Percentiles rank a stretch among this genome's conserved stretches.
phyloP scores from a whole-genome alignment of 2,797 vertebrate genomes.

The Cichlasoma orientale region DNA sequence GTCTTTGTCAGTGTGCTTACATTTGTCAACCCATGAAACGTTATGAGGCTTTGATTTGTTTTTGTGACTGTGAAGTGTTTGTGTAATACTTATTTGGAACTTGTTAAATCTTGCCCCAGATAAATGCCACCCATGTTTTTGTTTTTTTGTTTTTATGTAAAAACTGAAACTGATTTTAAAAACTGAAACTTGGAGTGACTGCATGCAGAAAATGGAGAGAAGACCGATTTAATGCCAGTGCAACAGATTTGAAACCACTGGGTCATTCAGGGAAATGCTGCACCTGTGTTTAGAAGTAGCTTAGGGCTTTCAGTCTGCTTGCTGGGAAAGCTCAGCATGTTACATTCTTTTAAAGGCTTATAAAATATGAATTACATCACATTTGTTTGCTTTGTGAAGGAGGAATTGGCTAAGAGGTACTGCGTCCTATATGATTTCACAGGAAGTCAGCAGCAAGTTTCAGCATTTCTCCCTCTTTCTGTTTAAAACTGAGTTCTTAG shows the following conservation, averaged over 20 bases:
- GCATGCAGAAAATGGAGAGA: background rate
- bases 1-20: too few species aligned
- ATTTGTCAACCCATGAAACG: too few species aligned
- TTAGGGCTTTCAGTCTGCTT: background rate
- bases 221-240: background rate
- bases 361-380: slow-evolving; percentile 7
- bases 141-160: too few species aligned
- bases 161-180: too few species aligned
- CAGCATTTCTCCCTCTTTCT: background rate
- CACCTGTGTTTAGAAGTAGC: background rate
- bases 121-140: too few species aligned
- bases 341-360: background rate
- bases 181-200: background rate
- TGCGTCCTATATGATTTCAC: background rate
- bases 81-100: too few species aligned
- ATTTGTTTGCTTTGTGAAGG: background rate
- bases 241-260: slow-evolving; percentile 7
- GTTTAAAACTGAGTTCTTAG: background rate
- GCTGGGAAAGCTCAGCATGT: background rate
- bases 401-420: background rate
- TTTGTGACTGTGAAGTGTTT: too few species aligned
- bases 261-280: background rate
- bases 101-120: too few species aligned
- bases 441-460: background rate
- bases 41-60: too few species aligned